Base-by-base conservation (phyloP, 23 tunicate genomes). In the Halocynthia roretzi region DNA sequence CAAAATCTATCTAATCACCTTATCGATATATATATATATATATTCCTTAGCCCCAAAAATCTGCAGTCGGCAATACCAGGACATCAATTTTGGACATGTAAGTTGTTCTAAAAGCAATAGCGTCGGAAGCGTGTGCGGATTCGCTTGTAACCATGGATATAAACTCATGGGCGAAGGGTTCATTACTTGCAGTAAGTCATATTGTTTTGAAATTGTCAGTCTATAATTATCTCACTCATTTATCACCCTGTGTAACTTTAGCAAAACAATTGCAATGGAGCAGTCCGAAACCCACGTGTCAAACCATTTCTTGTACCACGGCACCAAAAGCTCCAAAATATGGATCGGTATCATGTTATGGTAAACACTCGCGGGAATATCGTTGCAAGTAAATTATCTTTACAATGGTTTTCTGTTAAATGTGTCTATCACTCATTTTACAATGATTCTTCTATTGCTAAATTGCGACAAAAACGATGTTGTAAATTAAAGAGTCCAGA, bases 81-180 rank as follows among this genome's bases (percentile, higher is more conserved):
- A 64, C 15, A 75, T 65, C 21, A 44, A 14, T 7, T 68, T 68
- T 44, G 83, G 83, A 7, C 51, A 21, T 0, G 12, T 80, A 10
- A 50, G n/a, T 7, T 80, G 83, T 63, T 52, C 83, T n/a, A 53
- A 80, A 53, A 75, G 54, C 22, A 68, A 44, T 44, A 22, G 60
- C 6, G 83, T 80, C 8, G 76, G 76, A 0, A 80, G 83, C 21
- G 31, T 68, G 0, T 80, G 83, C 53, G 51, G 48, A 22, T 80
- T 80, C 49, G 52, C 18, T 53, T 80, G 83, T 48, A 68, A 69
- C 8, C 54, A 54, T 9, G 83, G 83, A 6, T 80, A 49, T 18
- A 50, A 54, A 21, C 65, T 80, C 0, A 8, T 15, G 4, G 83
- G 83, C n/a, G 31, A 65, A 65, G 10, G 19, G 31, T 10, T 48